Evolutionary conservation across 1,140 invertebrate species (phyloP), one percentile per base, ranked within the genome.

Genomic region (Vanessa tameamea): DNA sequence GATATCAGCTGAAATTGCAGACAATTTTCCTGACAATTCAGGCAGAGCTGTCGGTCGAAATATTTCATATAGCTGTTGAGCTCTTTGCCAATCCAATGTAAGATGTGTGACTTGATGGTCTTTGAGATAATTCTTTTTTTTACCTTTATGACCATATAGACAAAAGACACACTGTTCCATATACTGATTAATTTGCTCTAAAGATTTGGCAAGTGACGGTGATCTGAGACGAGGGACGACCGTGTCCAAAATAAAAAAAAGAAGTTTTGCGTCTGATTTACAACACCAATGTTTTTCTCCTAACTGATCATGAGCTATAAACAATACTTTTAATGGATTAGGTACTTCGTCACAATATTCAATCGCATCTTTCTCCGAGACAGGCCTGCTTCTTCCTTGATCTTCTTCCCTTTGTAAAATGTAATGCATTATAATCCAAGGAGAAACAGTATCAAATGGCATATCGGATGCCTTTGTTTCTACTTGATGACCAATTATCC

Each of bases 81-180:
- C 95, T 80, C 95, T 93, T 51, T 96, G 94, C 97, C 97, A 98
- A 11, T 95, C 96, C 48, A 99, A 89, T 11, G 95, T 90, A 61
- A 97, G 94, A 51, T 95, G 94, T 51, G 94, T 93, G 1, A 95
- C 95, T 78, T 95, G 95, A 85, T 99, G 98, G 79, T 98, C 97
- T 64, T 95, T 94, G 5, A 98, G 92, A 90, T 97, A 94, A 70
- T 95, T 94, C 2, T 94, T 91, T 73, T 96, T 96, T 2, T 59
- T 69, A 12, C 93, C 96, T 87, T 96, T 97, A 74, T 98, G 97
- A 23, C 96, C 95, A 89, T 97, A 99, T 3, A 99, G 91, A 89
- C 98, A 99, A 87, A 95, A 98, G 64, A 98, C 96, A 80, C 97
- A 96, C 88, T 99, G 98, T 81, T 98, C 97, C 72, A 98, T 92